Evolutionary conservation across 2,888 invertebrate species (phyloP).

Genomic region (Pyrrhosoma nymphula): DNA sequence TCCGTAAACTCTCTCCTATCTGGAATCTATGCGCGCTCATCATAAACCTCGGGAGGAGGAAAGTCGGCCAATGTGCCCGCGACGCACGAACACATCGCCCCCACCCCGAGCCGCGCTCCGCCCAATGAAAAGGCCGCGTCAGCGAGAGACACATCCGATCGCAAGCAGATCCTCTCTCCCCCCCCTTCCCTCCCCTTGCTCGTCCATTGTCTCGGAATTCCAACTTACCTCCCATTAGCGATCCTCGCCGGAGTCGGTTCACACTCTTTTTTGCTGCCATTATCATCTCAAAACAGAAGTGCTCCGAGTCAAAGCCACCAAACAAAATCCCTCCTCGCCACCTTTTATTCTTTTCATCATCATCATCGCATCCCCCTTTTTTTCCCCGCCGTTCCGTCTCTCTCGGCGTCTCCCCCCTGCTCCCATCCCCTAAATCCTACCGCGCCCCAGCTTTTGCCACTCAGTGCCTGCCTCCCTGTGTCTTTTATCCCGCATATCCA

Average conservation of each 20-base stretch:
- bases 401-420: not conserved
- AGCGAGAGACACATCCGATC: constrained; percentile 34
- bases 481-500: not conserved
- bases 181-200: not conserved
- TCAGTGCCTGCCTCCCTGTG: not conserved
- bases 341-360: not conserved
- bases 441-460: not conserved
- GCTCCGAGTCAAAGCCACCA: constrained; percentile 58
- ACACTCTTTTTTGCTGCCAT: constrained; percentile 29
- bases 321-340: constrained; percentile 41
- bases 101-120: not conserved
- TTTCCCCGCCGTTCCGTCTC: not conserved
- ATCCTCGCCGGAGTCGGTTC: constrained; percentile 1
- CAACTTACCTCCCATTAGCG: constrained; percentile 45
- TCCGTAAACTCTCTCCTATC: not conserved
- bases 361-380: not conserved
- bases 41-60: not conserved
- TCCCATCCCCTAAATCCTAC: too few relatives aligned
- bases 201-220: constrained; percentile 55
- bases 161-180: not conserved
- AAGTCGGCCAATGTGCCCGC: not conserved
- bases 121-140: constrained; percentile 14
- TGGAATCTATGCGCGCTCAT: not conserved
- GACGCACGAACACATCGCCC: not conserved
- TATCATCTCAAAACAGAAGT: constrained; percentile 61